Conservation (phyloP, 2,797 vertebrate species). For the Chelon labrosus region DNA sequence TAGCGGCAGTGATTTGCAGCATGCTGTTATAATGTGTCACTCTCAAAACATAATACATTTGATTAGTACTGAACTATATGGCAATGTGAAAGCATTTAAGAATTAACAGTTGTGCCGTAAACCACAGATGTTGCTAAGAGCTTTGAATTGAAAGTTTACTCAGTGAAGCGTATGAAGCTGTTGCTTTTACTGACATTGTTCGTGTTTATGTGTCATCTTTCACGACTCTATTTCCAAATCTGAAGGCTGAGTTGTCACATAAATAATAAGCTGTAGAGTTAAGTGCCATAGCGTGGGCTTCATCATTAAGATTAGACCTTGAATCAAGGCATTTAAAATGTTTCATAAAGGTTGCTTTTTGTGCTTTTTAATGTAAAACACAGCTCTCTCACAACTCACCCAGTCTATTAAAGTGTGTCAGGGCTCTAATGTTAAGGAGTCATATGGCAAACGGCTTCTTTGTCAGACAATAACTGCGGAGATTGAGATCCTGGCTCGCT, state of each 20-base stretch:
- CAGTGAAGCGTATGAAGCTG: slow-evolving; percentile 8
- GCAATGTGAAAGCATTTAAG: slow-evolving; percentile 34
- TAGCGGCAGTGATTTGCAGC: slow-evolving; percentile 33
- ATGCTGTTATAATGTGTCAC: slow-evolving; percentile 22
- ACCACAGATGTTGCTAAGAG: slow-evolving; percentile 49
- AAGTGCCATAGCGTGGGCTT: slow-evolving; percentile 34
- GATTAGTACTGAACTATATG: slow-evolving; percentile 39
- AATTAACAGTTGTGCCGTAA: slow-evolving; percentile 39
- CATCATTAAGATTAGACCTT: not conserved
- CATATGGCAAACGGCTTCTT: slow-evolving; percentile 32
- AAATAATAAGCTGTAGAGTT: slow-evolving; percentile 25
- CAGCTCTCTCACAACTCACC: not conserved
- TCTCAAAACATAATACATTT: slow-evolving; percentile 48
- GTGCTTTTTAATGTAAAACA: slow-evolving; percentile 8
- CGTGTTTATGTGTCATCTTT: slow-evolving; percentile 44
- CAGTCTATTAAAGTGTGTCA: not conserved
- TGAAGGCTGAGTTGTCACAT: slow-evolving; percentile 26
- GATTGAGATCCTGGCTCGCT: slow-evolving; percentile 40
- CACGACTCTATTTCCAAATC: slow-evolving; percentile 16
- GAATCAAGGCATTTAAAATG: slow-evolving; percentile 23
- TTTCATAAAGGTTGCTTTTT: slow-evolving; percentile 7
- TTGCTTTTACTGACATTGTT: slow-evolving; percentile 29
- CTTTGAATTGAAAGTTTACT: slow-evolving; percentile 43
- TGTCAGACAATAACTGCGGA: slow-evolving; percentile 44
- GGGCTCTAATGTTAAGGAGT: slow-evolving; percentile 24